A percentile compares a stretch with the other conserved stretches of the same genome.
Conservation (phyloP, 2,113 vertebrate genomes). For the Trichomycterus rosablanca region DNA sequence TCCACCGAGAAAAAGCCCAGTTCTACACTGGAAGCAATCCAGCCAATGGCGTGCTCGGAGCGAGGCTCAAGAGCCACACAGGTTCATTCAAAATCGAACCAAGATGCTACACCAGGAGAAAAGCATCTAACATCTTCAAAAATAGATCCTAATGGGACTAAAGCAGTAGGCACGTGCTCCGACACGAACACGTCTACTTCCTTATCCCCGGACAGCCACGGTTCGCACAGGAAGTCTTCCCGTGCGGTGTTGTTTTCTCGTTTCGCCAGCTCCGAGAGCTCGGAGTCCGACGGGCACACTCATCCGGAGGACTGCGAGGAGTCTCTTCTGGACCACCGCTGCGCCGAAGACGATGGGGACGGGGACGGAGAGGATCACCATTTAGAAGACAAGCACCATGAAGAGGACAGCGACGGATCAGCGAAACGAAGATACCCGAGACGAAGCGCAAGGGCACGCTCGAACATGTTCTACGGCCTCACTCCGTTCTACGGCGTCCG, state of each 20-base stretch:
- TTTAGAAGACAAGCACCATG: slow-evolving; percentile 74
- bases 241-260: slow-evolving; percentile 60
- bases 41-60: slow-evolving; percentile 56
- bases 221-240: slow-evolving; percentile 50
- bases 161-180: slow-evolving; percentile 52
- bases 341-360: slow-evolving; percentile 61
- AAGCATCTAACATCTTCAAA: slow-evolving; percentile 73
- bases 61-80: slow-evolving; percentile 54
- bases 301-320: slow-evolving; percentile 57
- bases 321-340: slow-evolving; percentile 30
- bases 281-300: slow-evolving; percentile 64
- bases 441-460: slow-evolving; percentile 89
- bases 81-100: slow-evolving; percentile 56
- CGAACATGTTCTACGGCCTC: slow-evolving; percentile 96
- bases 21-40: slow-evolving; percentile 58
- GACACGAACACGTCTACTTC: slow-evolving; percentile 57
- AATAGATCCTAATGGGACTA: slow-evolving; percentile 73
- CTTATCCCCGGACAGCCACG: slow-evolving; percentile 55
- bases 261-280: slow-evolving; percentile 67
- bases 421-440: slow-evolving; percentile 91
- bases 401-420: slow-evolving; percentile 77
- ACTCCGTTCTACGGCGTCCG: slow-evolving; percentile 94
- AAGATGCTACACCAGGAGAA: slow-evolving; percentile 76
- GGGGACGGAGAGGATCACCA: slow-evolving; percentile 61
- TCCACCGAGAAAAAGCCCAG: slow-evolving; percentile 60